These are phyloP conservation scores for Microtus richardsoni DNA, from an alignment of 2,113 vertebrate genomes.

Conservation along the genomic window DNA sequence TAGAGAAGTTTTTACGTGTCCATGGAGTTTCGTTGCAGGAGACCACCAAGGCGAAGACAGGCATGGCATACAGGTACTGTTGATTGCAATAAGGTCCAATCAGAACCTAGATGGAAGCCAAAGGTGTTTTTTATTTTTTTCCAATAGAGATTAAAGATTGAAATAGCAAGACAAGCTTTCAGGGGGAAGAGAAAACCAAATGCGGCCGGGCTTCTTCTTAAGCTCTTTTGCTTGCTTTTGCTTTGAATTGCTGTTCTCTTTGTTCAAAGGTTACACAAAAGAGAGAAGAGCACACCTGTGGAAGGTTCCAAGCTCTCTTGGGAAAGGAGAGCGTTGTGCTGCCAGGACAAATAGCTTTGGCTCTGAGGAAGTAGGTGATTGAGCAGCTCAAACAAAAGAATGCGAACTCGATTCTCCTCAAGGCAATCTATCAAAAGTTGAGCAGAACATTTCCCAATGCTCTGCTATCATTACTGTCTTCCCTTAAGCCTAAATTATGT, in stretches of 20 bases:
- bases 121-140: not conserved
- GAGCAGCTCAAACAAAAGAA: not conserved
- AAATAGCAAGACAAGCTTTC: not conserved
- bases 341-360: not conserved
- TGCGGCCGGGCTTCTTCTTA: not conserved
- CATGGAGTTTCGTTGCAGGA: constrained; percentile 90
- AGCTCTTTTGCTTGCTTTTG: not conserved
- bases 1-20: constrained; percentile 91
- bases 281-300: not conserved
- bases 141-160: not conserved
- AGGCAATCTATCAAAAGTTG: constrained; percentile 12
- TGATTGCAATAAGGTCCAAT: not conserved
- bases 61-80: constrained; percentile 94
- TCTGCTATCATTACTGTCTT: not conserved
- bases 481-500: not conserved
- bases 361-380: not conserved
- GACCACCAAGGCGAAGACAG: constrained; percentile 86
- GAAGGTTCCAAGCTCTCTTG: not conserved
- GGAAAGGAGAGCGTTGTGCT: not conserved
- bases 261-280: not conserved
- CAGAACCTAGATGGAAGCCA: not conserved
- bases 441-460: not conserved
- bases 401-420: not conserved
- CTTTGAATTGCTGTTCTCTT: not conserved
- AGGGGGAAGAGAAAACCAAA: not conserved